Percentiles rank a stretch among this genome's conserved stretches.
Conservation (phyloP, 37 sponge, comb jelly and placozoan species). For the Amphimedon queenslandica region DNA sequence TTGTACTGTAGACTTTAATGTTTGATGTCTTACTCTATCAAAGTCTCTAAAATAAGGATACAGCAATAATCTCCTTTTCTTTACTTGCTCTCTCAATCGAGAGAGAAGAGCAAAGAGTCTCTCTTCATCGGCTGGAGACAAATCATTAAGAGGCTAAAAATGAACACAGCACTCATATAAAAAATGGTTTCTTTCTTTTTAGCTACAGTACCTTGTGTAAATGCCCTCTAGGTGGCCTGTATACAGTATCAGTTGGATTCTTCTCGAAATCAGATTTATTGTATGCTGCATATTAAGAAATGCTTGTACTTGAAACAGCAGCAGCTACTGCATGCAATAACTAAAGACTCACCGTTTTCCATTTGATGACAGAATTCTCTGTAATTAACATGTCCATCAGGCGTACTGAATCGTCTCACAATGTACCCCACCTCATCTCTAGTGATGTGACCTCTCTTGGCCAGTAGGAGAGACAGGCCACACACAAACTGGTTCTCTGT, state of each 20-base stretch:
- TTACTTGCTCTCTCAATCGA: slow-evolving; percentile 49
- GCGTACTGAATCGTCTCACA: slow-evolving; percentile 44
- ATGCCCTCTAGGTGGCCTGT: slow-evolving; percentile 73
- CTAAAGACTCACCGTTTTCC: slow-evolving; percentile 76
- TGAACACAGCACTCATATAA: background rate
- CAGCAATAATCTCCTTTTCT: slow-evolving; percentile 47
- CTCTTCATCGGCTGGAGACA: slow-evolving; percentile 49
- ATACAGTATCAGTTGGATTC: slow-evolving; percentile 61
- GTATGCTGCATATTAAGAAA: slow-evolving; percentile 62
- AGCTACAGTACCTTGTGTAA: slow-evolving; percentile 46
- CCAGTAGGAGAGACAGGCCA: slow-evolving; percentile 71
- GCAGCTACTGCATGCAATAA: too few species aligned
- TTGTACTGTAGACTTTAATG: background rate
- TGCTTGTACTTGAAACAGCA: too few species aligned
- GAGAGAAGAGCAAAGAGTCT: slow-evolving; percentile 51
- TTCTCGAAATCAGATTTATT: slow-evolving; percentile 85
- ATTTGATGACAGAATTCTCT: slow-evolving; percentile 82
- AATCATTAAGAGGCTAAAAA: slow-evolving; percentile 38
- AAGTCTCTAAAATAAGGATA: slow-evolving; percentile 90
- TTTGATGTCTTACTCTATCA: slow-evolving; percentile 78
- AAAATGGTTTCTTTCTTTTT: background rate
- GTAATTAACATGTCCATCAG: slow-evolving; percentile 77
- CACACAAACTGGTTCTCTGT: slow-evolving; percentile 92
- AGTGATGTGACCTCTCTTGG: slow-evolving; percentile 42
- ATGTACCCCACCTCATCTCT: slow-evolving; percentile 69